Base-by-base conservation (phyloP, 2,888 invertebrate species). In the Ecdyonurus torrentis region DNA sequence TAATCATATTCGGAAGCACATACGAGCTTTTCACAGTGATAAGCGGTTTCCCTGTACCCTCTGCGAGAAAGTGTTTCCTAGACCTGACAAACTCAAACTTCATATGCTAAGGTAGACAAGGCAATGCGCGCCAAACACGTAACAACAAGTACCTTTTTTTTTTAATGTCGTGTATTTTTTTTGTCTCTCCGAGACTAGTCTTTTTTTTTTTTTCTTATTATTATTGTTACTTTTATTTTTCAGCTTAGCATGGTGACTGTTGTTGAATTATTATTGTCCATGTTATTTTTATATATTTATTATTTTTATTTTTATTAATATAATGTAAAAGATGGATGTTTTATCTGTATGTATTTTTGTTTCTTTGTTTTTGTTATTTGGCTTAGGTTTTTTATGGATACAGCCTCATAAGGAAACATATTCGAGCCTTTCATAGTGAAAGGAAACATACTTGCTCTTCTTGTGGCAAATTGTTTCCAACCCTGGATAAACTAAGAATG, bases 371-470 rank as follows among this genome's bases (percentile, higher is more conserved):
- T 68, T 66, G 64, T 66, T 66, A 58, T 61, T 58, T 59, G 69
- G 69, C 18, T 65, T n/a, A 79, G 78, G 72, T 78, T 65, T 88
- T 87, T 72, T 77, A 78, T 23, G 84, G 85, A 68, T 89, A 87
- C 72, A 81, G 81, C 63, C 78, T 82, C 52, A 81, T 87, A 64
- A 79, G 86, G 37, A 88, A 87, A 70, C 89, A 89, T 72, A 85
- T 89, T 67, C 77, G 83, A 66, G 82, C 84, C 7, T 85, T 86
- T 71, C 89, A 89, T 74, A 83, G 83, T 62, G 83, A 83, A 63
- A 77, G 81, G 25, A 82, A 82, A 67, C 84, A 83, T 71, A 77
- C 79, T 19, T 90, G 89, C 72, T 78, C 80, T 25, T 78, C 83
- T 67, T 89, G 89, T 72, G 76, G 78, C 3, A 86, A 85, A 72